A percentile compares a stretch with the other conserved stretches of the same genome.
phyloP scores from a whole-genome alignment of 2,797 vertebrate species.

The Hippocampus kuda region DNA sequence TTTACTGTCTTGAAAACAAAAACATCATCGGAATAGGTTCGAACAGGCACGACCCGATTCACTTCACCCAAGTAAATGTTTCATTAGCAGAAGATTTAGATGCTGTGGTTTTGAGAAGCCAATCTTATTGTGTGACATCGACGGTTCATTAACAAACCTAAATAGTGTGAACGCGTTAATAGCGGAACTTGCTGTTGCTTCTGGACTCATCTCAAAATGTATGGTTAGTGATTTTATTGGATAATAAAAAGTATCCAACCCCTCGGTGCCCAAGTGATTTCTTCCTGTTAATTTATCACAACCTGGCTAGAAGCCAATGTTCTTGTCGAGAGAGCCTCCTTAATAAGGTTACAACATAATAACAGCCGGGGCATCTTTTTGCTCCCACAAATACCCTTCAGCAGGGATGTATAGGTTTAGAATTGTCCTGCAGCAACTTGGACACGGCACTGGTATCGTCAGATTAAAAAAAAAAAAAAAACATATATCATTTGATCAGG shows the following conservation, averaged over 20 bases:
- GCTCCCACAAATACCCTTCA: too few relatives aligned
- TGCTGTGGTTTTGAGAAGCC: not conserved
- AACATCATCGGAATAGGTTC: not conserved
- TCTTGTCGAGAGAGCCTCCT: constrained; percentile 22
- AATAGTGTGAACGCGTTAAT: constrained; percentile 41
- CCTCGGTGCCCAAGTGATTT: constrained; percentile 21
- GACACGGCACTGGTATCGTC: too few relatives aligned
- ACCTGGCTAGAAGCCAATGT: constrained; percentile 20
- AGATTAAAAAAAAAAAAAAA: too few relatives aligned
- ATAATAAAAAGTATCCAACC: constrained; percentile 17
- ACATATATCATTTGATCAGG: too few relatives aligned
- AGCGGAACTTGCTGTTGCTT: constrained; percentile 24
- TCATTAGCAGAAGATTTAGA: constrained; percentile 1
- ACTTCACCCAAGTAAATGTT: not conserved
- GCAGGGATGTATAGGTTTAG: too few relatives aligned
- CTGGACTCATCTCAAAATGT: constrained; percentile 31
- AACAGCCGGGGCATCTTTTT: not conserved
- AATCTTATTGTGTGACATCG: constrained; percentile 10
- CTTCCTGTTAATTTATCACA: constrained; percentile 25
- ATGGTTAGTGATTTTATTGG: constrained; percentile 40
- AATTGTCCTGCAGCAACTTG: too few relatives aligned
- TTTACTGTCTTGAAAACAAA: too few relatives aligned
- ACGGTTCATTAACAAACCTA: constrained; percentile 41
- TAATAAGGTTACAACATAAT: constrained; percentile 11
- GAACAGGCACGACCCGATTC: not conserved